phyloP scores from a whole-genome alignment of 30 jellyfish, hydroid and myxozoan genomes.

The Aurelia coerulea region DNA sequence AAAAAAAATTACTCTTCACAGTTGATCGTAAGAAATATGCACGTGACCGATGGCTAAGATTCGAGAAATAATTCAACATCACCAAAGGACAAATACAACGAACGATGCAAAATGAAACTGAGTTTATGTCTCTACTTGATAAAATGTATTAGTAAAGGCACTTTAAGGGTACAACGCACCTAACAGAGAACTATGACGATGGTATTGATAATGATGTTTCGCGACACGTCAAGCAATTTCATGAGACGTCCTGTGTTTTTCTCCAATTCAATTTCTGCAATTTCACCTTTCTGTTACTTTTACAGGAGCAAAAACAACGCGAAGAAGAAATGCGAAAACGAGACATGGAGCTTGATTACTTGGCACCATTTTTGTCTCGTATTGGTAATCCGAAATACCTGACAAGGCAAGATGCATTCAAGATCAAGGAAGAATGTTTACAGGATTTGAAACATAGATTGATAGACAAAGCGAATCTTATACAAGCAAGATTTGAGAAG shows the following conservation, averaged over 20 bases:
- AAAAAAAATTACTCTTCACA: too few relatives aligned
- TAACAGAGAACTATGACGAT: too few relatives aligned
- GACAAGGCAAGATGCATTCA: slow-evolving; percentile 73
- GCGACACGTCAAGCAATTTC: too few relatives aligned
- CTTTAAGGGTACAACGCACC: too few relatives aligned
- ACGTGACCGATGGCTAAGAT: too few relatives aligned
- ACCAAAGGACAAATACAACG: too few relatives aligned
- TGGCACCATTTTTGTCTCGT: slow-evolving; percentile 94
- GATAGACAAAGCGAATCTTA: slow-evolving; percentile 90
- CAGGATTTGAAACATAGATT: slow-evolving; percentile 90
- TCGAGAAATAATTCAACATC: too few relatives aligned
- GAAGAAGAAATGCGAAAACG: slow-evolving; percentile 89
- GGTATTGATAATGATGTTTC: too few relatives aligned
- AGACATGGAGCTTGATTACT: slow-evolving; percentile 83
- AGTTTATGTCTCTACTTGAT: too few relatives aligned
- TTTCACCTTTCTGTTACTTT: not conserved
- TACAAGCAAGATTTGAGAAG: slow-evolving; percentile 94
- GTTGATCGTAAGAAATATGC: too few relatives aligned
- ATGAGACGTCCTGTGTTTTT: not conserved
- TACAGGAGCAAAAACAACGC: slow-evolving; percentile 71
- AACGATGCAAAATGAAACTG: too few relatives aligned
- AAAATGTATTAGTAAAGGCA: too few relatives aligned
- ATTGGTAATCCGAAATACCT: slow-evolving; percentile 83
- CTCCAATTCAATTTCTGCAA: not conserved
- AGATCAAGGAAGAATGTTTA: slow-evolving; percentile 87